Evolutionary conservation across 2,888 invertebrate genomes (phyloP), one percentile per base, ranked within the genome.

Genomic region (Alcis repandata): DNA sequence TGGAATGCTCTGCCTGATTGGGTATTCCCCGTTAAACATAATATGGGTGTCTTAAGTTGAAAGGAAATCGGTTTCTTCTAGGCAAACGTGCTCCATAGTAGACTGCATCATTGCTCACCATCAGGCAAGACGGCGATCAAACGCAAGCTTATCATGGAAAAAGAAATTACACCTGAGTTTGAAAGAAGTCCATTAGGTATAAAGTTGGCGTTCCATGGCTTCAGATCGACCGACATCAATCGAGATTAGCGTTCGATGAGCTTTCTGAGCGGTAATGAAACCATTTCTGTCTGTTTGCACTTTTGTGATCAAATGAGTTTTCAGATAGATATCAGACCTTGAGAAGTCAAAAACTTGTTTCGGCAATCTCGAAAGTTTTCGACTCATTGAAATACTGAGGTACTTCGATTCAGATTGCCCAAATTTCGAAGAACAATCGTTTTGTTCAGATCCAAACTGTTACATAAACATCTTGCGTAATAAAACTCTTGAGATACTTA

Each of bases 151-250:
- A 27, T 27, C 2, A 2, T 27, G 3, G 3, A 36, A 36, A 36
- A 1, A 7, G 11, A 7, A 8, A 19, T 1, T 17, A 41, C 7
- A 1, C 17, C 17, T 19, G 17, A 41, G 13, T 20, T 3, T 4
- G 13, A 0, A 8, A 0, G 17, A 33, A 33, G 17, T 49, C 49
- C 33, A 49, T 11, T 11, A 6, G 10, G 11, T 10, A 33, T 15
- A 0, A 49, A 19, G 8, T 32, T 33, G 33, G 17, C 7, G 49
- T 33, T 48, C 33, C 59, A 68, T 74, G 62, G 69, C 61, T 74
- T 69, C 46, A 60, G 66, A 71, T 72, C 70, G 64, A 65, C 63
- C 59, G 68, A 68, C 63, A 74, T 72, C 68, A 74, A 71, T 74
- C 69, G 68, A 67, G 69, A 71, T 74, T 70, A 68, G 61, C 48